A percentile compares a stretch with the other conserved stretches of the same genome.
Evolutionary conservation across 2,888 invertebrate species (phyloP).

Genomic region (Rhogogaster chlorosoma): DNA sequence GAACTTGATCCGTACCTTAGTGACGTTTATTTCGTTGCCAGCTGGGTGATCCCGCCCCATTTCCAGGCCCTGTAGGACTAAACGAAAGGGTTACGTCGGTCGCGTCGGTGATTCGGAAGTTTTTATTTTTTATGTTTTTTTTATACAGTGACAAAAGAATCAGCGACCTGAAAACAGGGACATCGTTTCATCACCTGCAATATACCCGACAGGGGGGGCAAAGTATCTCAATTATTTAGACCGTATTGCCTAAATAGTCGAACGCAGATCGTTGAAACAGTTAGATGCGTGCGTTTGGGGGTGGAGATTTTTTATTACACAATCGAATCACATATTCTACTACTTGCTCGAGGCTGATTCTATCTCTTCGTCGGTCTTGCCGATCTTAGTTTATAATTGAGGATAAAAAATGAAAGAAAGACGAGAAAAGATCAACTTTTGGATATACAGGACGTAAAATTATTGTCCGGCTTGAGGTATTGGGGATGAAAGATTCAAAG

Average conservation of each 20-base stretch:
- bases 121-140: neutral
- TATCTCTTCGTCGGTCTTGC: too few relatives aligned
- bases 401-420: too few relatives aligned
- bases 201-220: neutral
- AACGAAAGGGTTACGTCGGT: constrained; percentile 41
- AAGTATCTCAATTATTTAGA: constrained; percentile 32
- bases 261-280: neutral
- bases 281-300: neutral
- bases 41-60: constrained; percentile 40
- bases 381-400: too few relatives aligned
- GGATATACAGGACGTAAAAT: neutral
- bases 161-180: constrained; percentile 42
- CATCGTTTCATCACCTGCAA: constrained; percentile 23
- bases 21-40: constrained; percentile 43
- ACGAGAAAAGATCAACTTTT: neutral
- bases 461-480: neutral
- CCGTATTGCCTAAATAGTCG: neutral
- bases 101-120: constrained; percentile 36
- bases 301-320: too few relatives aligned
- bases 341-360: too few relatives aligned
- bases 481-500: too few relatives aligned
- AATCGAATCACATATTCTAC: neutral
- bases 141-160: constrained; percentile 23
- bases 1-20: constrained; percentile 33
- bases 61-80: neutral